Conservation (phyloP, 2,113 vertebrate species). For the Camelus bactrianus region DNA sequence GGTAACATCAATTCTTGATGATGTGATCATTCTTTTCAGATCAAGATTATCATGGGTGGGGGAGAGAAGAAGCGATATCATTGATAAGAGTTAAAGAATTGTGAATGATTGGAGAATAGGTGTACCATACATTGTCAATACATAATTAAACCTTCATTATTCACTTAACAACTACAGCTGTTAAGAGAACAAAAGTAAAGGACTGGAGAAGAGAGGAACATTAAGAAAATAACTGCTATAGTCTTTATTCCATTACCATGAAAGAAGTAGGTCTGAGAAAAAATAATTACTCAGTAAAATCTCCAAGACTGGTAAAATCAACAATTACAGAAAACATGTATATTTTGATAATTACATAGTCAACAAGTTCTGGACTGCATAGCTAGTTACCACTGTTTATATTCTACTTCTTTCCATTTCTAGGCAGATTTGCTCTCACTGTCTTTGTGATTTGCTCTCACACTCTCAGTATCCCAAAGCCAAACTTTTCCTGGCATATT, state of each 20-base stretch:
- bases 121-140: not conserved
- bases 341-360: not conserved
- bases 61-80: not conserved
- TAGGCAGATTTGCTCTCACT: not conserved
- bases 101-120: not conserved
- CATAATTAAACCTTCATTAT: not conserved
- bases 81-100: constrained; percentile 14
- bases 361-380: not conserved
- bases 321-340: constrained; percentile 40
- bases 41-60: constrained; percentile 1
- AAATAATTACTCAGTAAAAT: constrained; percentile 53
- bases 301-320: constrained; percentile 10
- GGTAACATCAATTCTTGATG: not conserved
- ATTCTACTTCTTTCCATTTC: not conserved
- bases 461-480: constrained; percentile 12
- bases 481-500: constrained; percentile 1
- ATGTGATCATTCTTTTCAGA: not conserved
- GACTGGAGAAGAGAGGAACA: not conserved
- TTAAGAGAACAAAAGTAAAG: constrained; percentile 45
- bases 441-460: not conserved
- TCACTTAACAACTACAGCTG: not conserved
- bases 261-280: not conserved
- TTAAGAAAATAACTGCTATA: not conserved
- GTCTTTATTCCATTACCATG: not conserved
- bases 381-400: not conserved